Evolutionary conservation across 2,797 vertebrate genomes (phyloP), one percentile per base, ranked within the genome.

Genomic region (Sebastes iracundus): DNA sequence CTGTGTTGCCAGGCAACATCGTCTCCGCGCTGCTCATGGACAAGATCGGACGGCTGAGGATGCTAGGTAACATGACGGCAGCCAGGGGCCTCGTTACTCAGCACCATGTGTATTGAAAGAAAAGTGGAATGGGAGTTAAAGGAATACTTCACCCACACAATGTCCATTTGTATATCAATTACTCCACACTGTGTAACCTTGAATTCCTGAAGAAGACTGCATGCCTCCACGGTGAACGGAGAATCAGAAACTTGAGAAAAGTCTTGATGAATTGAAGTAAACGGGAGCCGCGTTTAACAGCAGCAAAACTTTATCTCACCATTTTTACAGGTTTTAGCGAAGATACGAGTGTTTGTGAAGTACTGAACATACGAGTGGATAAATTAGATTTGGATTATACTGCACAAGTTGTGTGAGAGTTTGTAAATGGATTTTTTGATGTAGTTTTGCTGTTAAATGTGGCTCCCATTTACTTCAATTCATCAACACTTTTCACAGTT

Each of bases 1-100:
- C 98, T 0, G 98, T 99, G 77, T 95, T 99, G 66, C 98, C 98
- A 0, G 98, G 98, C 8, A 99, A 99, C 92, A 99, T 99, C 0
- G 98, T 99, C 82, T 99, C 98, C 0, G 98, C 98, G 1, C 94
- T 99, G 90, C 97, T 99, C 81, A 99, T 99, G 98, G 98, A 99
- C 94, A 99, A 99, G 95, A 98, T 99, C 0, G 98, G 98, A 80
- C 97, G 98, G 38, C 96, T 99, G 60, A 96, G 98, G 85, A 99
- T 99, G 98, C 94, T 99, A 53, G 98, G 98, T 99, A 94, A 93
- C 90, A 14, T 4, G 65, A 13, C 18, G 12, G 6, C 4, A 27
- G 20, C 46, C 46, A 20, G 18, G 18, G 46, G 16, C 2, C 12
- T 12, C 53, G 1, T 14, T n/a, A 23, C 6, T 64, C 33, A n/a